These are phyloP conservation scores for Sprattus sprattus DNA, from an alignment of 2,113 vertebrate genomes.

Conservation along the genomic window DNA sequence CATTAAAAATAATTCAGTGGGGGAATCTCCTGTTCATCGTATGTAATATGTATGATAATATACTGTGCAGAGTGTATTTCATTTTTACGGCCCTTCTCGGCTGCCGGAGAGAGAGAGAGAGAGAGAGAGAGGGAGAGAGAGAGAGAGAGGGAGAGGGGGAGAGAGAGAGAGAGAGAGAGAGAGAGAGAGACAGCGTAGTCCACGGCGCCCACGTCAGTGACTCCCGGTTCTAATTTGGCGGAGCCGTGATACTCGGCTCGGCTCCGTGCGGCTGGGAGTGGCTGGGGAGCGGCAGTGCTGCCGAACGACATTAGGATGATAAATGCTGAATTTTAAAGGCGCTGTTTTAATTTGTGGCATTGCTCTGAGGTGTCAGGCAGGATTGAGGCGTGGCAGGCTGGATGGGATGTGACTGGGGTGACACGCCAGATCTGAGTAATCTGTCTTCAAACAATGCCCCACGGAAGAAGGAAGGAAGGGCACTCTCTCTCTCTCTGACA, in stretches of 20 bases:
- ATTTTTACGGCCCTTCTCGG: conserved; percentile 18
- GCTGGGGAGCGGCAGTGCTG: not conserved
- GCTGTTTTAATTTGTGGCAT: conserved; percentile 44
- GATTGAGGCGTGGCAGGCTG: conserved; percentile 36
- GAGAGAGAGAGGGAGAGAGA: not conserved
- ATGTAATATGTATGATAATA: conserved; percentile 40
- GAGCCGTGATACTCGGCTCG: conserved; percentile 5
- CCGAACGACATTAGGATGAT: conserved; percentile 27
- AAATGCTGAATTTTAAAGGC: conserved; percentile 33
- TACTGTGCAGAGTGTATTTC: conserved; percentile 29
- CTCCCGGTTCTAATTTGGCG: conserved; percentile 26
- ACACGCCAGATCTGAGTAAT: conserved; percentile 45
- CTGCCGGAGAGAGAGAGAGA: not conserved
- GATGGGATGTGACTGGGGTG: conserved; percentile 37
- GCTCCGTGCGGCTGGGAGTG: not conserved
- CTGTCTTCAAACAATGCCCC: conserved; percentile 35
- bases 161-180: not conserved
- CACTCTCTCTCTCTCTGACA: conserved; percentile 47
- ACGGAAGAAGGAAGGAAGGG: too few species aligned
- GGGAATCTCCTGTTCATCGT: conserved; percentile 1
- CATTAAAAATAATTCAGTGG: conserved; percentile 20
- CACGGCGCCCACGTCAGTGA: conserved; percentile 2
- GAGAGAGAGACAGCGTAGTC: not conserved
- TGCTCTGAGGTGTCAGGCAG: conserved; percentile 33
- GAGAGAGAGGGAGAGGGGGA: not conserved